Evolutionary conservation across 2,113 vertebrate genomes (phyloP).

Genomic region (Alexandromys fortis): DNA sequence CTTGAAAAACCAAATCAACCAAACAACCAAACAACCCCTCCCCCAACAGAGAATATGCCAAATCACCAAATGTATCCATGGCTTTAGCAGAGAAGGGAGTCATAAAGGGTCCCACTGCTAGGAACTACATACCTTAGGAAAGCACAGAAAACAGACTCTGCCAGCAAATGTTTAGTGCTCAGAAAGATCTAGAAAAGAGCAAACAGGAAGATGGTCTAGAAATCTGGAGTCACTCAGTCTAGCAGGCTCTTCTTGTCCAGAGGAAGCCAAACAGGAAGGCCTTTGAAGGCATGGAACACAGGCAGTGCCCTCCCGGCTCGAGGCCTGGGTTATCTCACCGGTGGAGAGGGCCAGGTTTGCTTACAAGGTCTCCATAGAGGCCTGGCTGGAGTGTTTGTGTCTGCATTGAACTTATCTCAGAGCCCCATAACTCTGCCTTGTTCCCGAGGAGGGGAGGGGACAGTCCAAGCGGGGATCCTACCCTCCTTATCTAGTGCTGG

Average conservation of each 20-base stretch:
- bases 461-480: not conserved
- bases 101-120: not conserved
- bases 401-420: slow-evolving; percentile 44
- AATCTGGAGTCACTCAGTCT: not conserved
- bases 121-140: not conserved
- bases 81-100: not conserved
- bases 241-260: not conserved
- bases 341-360: not conserved
- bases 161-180: not conserved
- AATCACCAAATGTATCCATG: not conserved
- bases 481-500: slow-evolving; percentile 41
- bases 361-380: not conserved
- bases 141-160: not conserved
- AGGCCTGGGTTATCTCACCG: not conserved
- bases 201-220: not conserved
- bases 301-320: fast-evolving
- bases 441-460: not conserved
- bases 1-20: not conserved
- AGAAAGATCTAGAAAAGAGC: not conserved
- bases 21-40: not conserved
- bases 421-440: slow-evolving; percentile 6
- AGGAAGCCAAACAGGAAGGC: not conserved
- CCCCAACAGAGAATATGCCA: not conserved
- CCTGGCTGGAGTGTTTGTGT: slow-evolving; percentile 22
- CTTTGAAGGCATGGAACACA: not conserved